These are phyloP conservation scores for Pachydiplax longipennis DNA, from an alignment of 2,888 invertebrate genomes.

Conservation along the genomic window DNA sequence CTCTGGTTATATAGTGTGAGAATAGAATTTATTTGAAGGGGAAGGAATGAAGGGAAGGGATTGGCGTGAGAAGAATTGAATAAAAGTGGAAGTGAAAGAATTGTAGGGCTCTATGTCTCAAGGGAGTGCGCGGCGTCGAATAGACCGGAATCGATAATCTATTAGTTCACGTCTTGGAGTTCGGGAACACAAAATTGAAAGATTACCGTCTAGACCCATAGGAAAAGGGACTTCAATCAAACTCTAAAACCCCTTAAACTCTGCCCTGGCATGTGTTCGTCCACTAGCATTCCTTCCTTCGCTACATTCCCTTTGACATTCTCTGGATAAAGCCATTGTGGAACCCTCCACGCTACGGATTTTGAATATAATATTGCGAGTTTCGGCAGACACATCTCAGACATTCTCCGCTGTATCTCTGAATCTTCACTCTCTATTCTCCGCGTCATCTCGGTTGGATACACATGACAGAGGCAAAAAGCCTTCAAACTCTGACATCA, in stretches of 20 bases:
- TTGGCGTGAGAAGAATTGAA: too few relatives aligned
- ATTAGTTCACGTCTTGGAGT: conserved; percentile 40
- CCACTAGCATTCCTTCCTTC: not conserved
- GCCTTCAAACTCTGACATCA: too few relatives aligned
- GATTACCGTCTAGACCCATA: not conserved
- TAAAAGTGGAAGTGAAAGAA: not conserved
- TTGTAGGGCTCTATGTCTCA: too few relatives aligned
- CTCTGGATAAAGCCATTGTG: too few relatives aligned
- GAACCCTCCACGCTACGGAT: too few relatives aligned
- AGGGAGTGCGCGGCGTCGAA: not conserved
- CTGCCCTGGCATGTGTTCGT: not conserved
- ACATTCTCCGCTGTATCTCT: not conserved
- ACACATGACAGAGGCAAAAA: too few relatives aligned
- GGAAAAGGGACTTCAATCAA: conserved; percentile 15
- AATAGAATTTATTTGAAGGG: too few relatives aligned
- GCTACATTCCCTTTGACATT: too few relatives aligned
- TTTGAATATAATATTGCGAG: too few relatives aligned
- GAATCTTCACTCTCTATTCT: not conserved
- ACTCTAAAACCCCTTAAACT: not conserved
- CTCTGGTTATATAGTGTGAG: too few relatives aligned
- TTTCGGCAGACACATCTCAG: not conserved
- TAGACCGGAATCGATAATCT: conserved; percentile 8
- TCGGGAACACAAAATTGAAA: conserved; percentile 21
- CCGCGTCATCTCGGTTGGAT: not conserved
- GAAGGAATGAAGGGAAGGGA: too few relatives aligned